Base-by-base conservation (phyloP, 2,888 invertebrate genomes). In the Rotaria sp. region DNA sequence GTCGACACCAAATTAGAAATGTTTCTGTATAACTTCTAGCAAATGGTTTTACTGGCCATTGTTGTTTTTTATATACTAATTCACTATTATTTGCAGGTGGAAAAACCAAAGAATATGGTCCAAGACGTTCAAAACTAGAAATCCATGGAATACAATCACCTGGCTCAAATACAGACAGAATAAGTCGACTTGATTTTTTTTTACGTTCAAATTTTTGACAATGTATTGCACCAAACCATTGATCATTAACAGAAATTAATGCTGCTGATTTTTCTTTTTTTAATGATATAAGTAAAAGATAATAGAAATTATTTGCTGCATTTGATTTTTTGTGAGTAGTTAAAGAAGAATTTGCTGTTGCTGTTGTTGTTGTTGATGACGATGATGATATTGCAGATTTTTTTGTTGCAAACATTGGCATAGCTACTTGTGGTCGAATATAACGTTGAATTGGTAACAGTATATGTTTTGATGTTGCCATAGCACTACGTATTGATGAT, bases 381-480 rank as follows among this genome's bases (percentile, higher is more conserved):
- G 55, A 8, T 8, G 55, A 26, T 67, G 30, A 15, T 30, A 35
- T 35, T 15, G 67, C 67, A 8, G 67, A 30, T 38, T 67, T 67
- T 35, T 67, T 67, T 21, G 67, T 67, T 21, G 67, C 67, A 35
- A 35, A 67, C 67, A 67, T 67, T 35, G 67, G 67, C 35, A 67
- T 21, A 35, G 67, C 2, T 67, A 35, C 21, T 21, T 67, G 67
- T 30, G 67, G 67, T 67, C 67, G 67, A 67, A 10, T 67, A 38
- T 67, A 67, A 35, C 67, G 67, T 67, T 67, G 67, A 30, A 67
- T 67, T 21, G 67, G 67, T 67, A 67, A 18, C 4, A 67, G 67
- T 67, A 67, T 67, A 67, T 67, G 67, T 67, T 67, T 67, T 35
- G 67, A 67, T 67, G 67, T 67, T 67, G 67, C 67, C 67, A 67